These are phyloP conservation scores for Periphyllus acericola DNA, from an alignment of 2,888 invertebrate genomes.

Conservation along the genomic window DNA sequence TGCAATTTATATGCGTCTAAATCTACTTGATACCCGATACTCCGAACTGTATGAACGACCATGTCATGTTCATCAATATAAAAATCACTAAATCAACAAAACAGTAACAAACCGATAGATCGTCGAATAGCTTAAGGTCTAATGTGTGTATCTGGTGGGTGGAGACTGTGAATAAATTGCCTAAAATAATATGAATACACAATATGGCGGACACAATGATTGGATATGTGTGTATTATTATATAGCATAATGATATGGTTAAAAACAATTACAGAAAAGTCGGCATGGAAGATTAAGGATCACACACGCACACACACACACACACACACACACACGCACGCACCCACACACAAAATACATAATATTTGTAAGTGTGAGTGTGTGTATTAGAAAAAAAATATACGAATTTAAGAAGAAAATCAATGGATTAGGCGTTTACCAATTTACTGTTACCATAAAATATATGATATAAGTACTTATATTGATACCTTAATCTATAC, in stretches of 20 bases:
- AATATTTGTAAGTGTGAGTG: no score
- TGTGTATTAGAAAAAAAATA: neutral
- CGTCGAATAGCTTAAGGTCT: slow-evolving; percentile 32
- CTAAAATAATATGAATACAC: neutral
- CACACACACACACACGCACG: neutral
- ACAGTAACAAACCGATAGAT: slow-evolving; percentile 53
- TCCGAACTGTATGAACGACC: slow-evolving; percentile 62
- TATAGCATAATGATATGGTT: slow-evolving; percentile 41
- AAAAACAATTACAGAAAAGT: slow-evolving; percentile 17
- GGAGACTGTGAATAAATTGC: neutral
- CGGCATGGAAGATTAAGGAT: slow-evolving; percentile 30
- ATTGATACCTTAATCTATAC: neutral
- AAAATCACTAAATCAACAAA: slow-evolving; percentile 59
- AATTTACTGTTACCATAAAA: neutral
- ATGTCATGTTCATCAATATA: slow-evolving; percentile 60
- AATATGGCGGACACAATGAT: slow-evolving; percentile 27
- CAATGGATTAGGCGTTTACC: neutral
- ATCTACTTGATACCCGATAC: slow-evolving; percentile 62
- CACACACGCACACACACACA: neutral
- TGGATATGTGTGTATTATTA: slow-evolving; percentile 34
- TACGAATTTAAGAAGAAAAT: neutral
- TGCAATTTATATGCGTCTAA: slow-evolving; percentile 59
- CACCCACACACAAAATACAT: neutral
- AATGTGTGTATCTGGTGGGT: slow-evolving; percentile 1
- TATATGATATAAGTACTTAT: neutral